Percentiles rank a stretch among this genome's conserved stretches.
phyloP scores from a whole-genome alignment of 2,113 vertebrate genomes.

The Ceyx cyanopectus region DNA sequence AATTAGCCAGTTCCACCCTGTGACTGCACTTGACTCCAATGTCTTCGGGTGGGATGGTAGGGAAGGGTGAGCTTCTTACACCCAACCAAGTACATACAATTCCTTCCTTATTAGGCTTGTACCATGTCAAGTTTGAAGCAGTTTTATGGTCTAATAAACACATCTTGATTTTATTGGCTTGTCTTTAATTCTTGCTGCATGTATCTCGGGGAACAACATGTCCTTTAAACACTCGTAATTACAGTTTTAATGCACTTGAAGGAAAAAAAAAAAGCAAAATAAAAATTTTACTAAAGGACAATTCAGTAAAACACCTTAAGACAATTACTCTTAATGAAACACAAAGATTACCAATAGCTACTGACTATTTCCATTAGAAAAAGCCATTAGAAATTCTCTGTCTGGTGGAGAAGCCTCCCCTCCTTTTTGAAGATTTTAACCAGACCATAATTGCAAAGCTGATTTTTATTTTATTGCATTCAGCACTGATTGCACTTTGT shows the following conservation, averaged over 20 bases:
- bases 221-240: conserved; percentile 12
- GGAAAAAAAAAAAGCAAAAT: background rate
- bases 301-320: conserved; percentile 16
- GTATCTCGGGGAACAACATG: background rate
- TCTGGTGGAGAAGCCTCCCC: background rate
- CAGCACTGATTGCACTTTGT: conserved; percentile 7
- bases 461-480: conserved; percentile 44
- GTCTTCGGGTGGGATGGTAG: accelerated
- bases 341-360: conserved; percentile 25
- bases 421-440: background rate
- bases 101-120: background rate
- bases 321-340: conserved; percentile 34
- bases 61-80: background rate
- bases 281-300: background rate
- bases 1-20: background rate
- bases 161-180: conserved; percentile 26
- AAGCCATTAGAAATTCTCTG: background rate
- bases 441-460: conserved; percentile 29
- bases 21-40: background rate
- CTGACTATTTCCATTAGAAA: conserved; percentile 18
- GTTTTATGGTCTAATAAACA: background rate
- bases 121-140: background rate
- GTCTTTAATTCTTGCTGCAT: conserved; percentile 24
- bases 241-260: background rate
- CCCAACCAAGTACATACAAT: accelerated